Base-by-base conservation (phyloP, 2,113 vertebrate species). In the Aegotheles bennettii region DNA sequence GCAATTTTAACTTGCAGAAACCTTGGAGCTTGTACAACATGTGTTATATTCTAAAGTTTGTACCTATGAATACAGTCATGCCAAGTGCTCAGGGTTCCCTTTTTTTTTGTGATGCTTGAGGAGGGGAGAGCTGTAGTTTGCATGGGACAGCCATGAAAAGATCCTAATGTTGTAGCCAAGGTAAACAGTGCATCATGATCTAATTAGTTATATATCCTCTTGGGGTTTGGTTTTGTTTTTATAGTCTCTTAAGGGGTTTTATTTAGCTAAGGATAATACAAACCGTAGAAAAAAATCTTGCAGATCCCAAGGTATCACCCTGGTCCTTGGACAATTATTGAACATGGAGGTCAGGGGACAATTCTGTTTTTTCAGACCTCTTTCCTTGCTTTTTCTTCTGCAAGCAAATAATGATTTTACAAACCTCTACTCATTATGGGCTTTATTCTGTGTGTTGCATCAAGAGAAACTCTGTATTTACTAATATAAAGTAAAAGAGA, bases 261-360 rank as follows among this genome's bases (percentile, higher is more conserved):
- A 74, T 90, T 95, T 96, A 94, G 88, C 71, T 68, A 92, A 94
- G 43, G 64, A 84, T 92, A 93, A 93, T 75, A 90, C 36, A 91
- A 85, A 89, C n/a, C 50, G 73, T 31, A 47, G 40, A n/a, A 61
- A 78, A 92, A 80, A 38, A 26, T 36, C 48, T 68, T 48, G n/a
- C 60, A 6, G 57, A 91, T 61, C 79, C 45, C 76, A 70, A 94
- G 79, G 53, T 70, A 86, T 77, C 85, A n/a, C 36, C 56, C 68
- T 90, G 47, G 73, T 94, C 68, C 79, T 71, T 56, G 85, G 86
- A 81, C 90, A 78, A 15, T 78, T 75, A 42, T 48, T 75, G 87
- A 85, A 80, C 67, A 25, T 42, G 60, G 56, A 84, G 68, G 51
- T 71, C 76, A 82, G 48, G 67, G 87, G 19, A 93, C 74, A 75